Conservation (phyloP, 2,797 vertebrate species). For the Myripristis murdjan region DNA sequence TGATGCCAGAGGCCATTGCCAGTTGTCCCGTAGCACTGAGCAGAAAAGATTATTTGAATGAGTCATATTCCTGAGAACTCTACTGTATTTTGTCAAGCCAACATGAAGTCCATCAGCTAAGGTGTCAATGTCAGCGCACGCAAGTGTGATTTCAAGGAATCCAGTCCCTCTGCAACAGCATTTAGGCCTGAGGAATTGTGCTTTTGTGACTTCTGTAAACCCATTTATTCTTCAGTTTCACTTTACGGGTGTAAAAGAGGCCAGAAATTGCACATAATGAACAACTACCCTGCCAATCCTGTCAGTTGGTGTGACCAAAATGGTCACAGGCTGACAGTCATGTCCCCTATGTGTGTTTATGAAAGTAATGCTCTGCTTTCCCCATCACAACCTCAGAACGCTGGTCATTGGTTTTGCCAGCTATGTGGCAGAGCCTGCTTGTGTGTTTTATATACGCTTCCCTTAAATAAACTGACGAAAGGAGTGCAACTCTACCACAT, state of each 20-base stretch:
- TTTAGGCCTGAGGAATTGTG: constrained; percentile 39
- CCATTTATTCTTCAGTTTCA: constrained; percentile 83
- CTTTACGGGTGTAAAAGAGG: constrained; percentile 82
- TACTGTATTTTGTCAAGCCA: constrained; percentile 31
- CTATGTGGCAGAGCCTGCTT: constrained; percentile 73
- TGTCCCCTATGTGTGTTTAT: constrained; percentile 81
- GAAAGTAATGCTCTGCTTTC: constrained; percentile 79
- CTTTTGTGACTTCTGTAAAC: constrained; percentile 79
- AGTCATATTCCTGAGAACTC: constrained; percentile 26
- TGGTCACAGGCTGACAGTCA: constrained; percentile 82
- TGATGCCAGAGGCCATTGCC: constrained; percentile 33
- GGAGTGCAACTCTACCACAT: constrained; percentile 74
- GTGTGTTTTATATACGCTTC: constrained; percentile 82
- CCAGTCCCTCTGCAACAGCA: constrained; percentile 45
- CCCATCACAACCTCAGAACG: constrained; percentile 83
- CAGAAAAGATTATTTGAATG: constrained; percentile 22
- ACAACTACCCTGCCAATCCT: constrained; percentile 80
- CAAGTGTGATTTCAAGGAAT: constrained; percentile 56
- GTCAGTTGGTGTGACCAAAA: constrained; percentile 84
- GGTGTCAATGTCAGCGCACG: constrained; percentile 36
- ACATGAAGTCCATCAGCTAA: constrained; percentile 40
- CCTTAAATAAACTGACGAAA: constrained; percentile 85
- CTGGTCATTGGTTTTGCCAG: constrained; percentile 77
- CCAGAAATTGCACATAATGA: constrained; percentile 88
- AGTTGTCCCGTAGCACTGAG: constrained; percentile 21